phyloP scores from a whole-genome alignment of 2,797 vertebrate genomes.

The Lerista edwardsae region DNA sequence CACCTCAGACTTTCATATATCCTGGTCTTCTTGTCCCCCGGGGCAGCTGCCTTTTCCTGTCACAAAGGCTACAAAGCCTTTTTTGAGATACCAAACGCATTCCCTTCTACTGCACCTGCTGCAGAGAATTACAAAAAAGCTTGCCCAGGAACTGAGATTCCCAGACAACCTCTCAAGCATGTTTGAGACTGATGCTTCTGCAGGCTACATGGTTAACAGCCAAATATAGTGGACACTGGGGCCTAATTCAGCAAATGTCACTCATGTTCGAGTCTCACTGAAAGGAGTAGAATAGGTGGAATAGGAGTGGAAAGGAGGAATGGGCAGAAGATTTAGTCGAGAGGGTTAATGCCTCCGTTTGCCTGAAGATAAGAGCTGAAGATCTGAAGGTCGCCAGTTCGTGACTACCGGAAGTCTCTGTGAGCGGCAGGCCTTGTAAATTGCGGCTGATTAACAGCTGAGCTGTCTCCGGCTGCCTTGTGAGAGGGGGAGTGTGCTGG shows the following conservation, averaged over 20 bases:
- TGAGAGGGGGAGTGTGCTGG: too few relatives aligned
- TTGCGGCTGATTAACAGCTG: too few relatives aligned
- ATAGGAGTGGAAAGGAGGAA: too few relatives aligned
- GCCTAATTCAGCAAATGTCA: background rate
- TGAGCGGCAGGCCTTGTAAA: too few relatives aligned
- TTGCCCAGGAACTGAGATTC: background rate
- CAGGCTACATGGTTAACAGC: background rate
- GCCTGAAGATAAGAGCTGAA: too few relatives aligned
- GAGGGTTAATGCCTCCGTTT: too few relatives aligned
- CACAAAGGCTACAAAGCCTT: slow-evolving; percentile 40
- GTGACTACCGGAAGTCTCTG: too few relatives aligned
- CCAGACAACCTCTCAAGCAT: slow-evolving; percentile 4
- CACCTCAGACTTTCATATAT: slow-evolving; percentile 33
- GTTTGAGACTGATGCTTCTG: background rate
- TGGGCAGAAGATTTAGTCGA: too few relatives aligned
- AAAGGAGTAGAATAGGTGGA: too few relatives aligned
- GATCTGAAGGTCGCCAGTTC: too few relatives aligned
- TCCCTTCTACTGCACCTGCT: slow-evolving; percentile 40
- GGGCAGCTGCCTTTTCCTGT: slow-evolving; percentile 54
- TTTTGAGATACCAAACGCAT: background rate
- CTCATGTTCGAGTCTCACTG: too few relatives aligned
- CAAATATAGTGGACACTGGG: background rate
- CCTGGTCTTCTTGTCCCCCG: background rate
- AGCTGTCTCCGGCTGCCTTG: too few relatives aligned
- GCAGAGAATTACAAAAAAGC: slow-evolving; percentile 14